phyloP scores from a whole-genome alignment of 2,797 vertebrate genomes.

The Myripristis jacobus region DNA sequence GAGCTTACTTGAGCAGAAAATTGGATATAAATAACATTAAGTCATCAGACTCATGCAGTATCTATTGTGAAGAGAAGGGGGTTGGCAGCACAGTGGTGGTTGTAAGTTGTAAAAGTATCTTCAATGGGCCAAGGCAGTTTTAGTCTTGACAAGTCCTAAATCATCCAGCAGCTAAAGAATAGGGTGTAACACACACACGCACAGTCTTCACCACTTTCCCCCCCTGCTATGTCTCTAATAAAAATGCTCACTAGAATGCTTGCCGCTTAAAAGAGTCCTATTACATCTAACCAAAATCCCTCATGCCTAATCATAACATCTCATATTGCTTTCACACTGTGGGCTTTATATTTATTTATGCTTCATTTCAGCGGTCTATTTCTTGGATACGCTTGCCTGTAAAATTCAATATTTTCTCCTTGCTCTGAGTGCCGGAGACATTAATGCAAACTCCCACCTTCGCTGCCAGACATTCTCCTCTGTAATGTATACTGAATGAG shows the following conservation, averaged over 20 bases:
- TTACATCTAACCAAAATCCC: constrained; percentile 23
- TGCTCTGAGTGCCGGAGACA: constrained; percentile 22
- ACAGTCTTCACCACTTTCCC: neutral
- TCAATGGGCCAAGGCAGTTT: constrained; percentile 28
- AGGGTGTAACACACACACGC: neutral
- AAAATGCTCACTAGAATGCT: constrained; percentile 13
- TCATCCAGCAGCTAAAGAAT: constrained; percentile 5
- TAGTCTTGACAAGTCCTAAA: constrained; percentile 19
- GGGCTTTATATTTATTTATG: constrained; percentile 18
- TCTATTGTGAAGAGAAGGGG: constrained; percentile 23
- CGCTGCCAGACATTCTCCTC: constrained; percentile 12
- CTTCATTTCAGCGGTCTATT: constrained; percentile 31
- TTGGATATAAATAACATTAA: constrained; percentile 62
- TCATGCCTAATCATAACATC: constrained; percentile 17
- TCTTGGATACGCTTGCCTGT: constrained; percentile 23
- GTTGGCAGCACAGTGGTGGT: constrained; percentile 5
- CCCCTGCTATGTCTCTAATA: constrained; percentile 21
- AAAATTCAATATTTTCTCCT: constrained; percentile 43
- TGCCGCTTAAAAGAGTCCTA: constrained; percentile 18
- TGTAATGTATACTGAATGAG: constrained; percentile 27
- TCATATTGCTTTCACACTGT: constrained; percentile 4
- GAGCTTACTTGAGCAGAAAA: constrained; percentile 71
- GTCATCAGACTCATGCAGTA: constrained; percentile 47
- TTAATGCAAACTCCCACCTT: constrained; percentile 31
- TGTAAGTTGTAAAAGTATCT: constrained; percentile 20